Conservation (phyloP, 1,140 invertebrate genomes). For the Mactra quadrangularis region DNA sequence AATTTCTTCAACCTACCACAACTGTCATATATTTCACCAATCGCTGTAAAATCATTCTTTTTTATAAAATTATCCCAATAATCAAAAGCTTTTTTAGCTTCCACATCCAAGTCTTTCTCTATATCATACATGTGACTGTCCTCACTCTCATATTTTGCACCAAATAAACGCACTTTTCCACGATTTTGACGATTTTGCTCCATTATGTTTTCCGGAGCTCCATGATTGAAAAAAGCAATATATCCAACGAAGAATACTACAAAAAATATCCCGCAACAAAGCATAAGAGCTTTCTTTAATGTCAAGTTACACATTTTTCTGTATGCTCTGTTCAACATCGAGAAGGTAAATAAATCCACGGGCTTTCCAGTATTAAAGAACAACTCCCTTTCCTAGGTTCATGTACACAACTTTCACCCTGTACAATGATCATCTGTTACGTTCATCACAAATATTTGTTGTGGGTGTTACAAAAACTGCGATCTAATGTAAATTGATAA, state of each 20-base stretch:
- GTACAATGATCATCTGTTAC: no score
- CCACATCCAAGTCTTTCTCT: conserved; percentile 34
- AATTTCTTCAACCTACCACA: conserved; percentile 41
- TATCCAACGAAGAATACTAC: conserved; percentile 17
- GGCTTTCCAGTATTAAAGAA: no score
- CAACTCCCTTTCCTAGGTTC: no score
- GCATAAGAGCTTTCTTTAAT: conserved; percentile 35
- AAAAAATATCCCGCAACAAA: conserved; percentile 36
- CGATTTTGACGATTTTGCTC: conserved; percentile 16
- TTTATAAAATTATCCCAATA: conserved; percentile 51
- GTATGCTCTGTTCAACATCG: conserved; percentile 4
- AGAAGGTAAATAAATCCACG: no score
- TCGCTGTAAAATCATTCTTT: conserved; percentile 47
- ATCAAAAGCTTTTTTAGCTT: conserved; percentile 36
- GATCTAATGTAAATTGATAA: no score
- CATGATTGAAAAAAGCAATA: conserved; percentile 48
- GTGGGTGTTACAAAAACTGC: no score
- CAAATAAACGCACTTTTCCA: neutral
- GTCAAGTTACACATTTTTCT: conserved; percentile 60
- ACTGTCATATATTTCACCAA: conserved; percentile 55
- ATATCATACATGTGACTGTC: conserved; percentile 24
- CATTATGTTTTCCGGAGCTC: conserved; percentile 43
- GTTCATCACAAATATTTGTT: no score
- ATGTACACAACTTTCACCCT: no score
- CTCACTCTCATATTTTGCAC: neutral